These are phyloP conservation scores for Drosophila busckii DNA, from an alignment of 1,140 invertebrate genomes.

Conservation along the genomic window DNA sequence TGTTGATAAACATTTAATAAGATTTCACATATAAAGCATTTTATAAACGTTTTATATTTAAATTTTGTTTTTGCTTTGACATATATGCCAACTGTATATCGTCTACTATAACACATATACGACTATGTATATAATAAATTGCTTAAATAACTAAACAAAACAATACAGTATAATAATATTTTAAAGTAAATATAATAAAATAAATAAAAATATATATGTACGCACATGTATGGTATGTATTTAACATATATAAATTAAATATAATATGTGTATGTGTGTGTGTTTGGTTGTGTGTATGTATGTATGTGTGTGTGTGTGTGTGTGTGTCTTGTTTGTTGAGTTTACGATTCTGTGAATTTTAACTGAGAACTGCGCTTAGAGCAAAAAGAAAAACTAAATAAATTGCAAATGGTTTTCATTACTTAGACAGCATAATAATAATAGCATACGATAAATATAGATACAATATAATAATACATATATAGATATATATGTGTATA, in stretches of 20 bases:
- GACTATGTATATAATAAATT: conserved; percentile 56
- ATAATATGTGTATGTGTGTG: conserved; percentile 13
- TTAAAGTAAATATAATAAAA: neutral
- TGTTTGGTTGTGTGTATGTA: conserved; percentile 7
- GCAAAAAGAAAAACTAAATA: conserved; percentile 8
- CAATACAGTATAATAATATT: conserved; percentile 27
- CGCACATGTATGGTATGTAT: too few species aligned
- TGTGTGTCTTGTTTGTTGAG: neutral
- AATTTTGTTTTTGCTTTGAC: too few species aligned
- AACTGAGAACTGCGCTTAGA: conserved; percentile 17
- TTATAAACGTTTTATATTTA: conserved; percentile 58
- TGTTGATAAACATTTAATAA: conserved; percentile 70
- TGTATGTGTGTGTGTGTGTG: neutral
- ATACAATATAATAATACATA: conserved; percentile 36
- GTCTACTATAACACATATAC: conserved; percentile 40
- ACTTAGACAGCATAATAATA: conserved; percentile 28
- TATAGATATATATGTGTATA: conserved; percentile 40
- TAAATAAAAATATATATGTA: conserved; percentile 31
- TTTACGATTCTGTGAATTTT: too few species aligned
- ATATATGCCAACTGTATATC: conserved; percentile 57
- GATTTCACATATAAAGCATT: conserved; percentile 70
- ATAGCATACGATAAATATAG: conserved; percentile 25
- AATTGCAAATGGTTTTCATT: conserved; percentile 24
- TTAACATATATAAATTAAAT: conserved; percentile 13
- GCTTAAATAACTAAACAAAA: conserved; percentile 49